Evolutionary conservation across 2,113 vertebrate genomes (phyloP), one percentile per base, ranked within the genome.

Genomic region (Phylloscopus whistleri): DNA sequence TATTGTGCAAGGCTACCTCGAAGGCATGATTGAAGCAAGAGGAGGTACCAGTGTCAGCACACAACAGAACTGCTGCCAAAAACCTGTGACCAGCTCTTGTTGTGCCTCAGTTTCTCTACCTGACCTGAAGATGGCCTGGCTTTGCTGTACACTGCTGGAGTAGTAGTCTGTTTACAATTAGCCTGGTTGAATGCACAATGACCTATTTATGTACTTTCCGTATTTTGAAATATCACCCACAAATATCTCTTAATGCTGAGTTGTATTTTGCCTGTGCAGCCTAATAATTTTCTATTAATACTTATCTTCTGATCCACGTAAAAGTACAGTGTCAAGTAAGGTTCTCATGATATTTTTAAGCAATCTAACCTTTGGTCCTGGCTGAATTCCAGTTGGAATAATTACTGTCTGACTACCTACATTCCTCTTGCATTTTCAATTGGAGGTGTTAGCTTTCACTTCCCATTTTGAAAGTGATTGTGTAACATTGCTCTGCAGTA

Each of bases 201-300:
- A 96, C 90, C 83, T 90, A 84, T 94, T 82, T 95, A 90, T 94
- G 66, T 84, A 77, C 43, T 84, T 88, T 76, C 72, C 49, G 18
- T 74, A 62, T 91, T 95, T 94, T 90, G 75, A 95, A 88, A 90
- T 94, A 91, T 76, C 0, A 1, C 87, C 68, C 41, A 68, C 93
- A 90, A 92, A 86, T 93, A 90, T 55, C 69, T 90, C n/a, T 88
- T 96, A 94, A 86, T 52, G 90, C 85, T 95, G 93, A 94, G 63
- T 67, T 87, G 90, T 93, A 86, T 87, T 94, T 95, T 87, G 75
- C 27, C 53, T 82, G 56, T 93, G 74, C 55, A 73, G 69, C 68
- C 86, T 95, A 91, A 91, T 94, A 89, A 62, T 92, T 93, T 97
- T 94, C 92, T 93, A 92, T 92, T 95, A 96, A 93, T 97, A 91